A percentile compares a stretch with the other conserved stretches of the same genome.
Evolutionary conservation across 1,140 invertebrate genomes (phyloP).

Genomic region (Drosophila truncata): DNA sequence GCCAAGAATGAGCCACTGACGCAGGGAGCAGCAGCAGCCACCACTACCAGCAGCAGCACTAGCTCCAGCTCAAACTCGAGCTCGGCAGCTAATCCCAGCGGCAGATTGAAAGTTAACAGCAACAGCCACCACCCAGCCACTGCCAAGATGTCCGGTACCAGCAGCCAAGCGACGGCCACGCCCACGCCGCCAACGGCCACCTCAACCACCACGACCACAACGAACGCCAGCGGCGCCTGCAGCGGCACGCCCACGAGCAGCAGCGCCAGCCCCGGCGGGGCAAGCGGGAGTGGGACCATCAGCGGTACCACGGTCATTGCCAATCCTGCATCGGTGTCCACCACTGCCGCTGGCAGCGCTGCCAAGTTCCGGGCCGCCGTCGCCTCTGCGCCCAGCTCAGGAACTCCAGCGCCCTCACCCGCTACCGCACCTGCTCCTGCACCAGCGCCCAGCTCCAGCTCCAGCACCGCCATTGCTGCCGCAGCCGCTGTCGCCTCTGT

Average conservation of each 20-base stretch:
- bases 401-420: conserved; percentile 29
- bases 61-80: conserved; percentile 15
- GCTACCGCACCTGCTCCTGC: conserved; percentile 18
- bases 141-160: conserved; percentile 72
- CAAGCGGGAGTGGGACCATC: conserved; percentile 20
- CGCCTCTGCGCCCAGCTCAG: conserved; percentile 58
- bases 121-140: conserved; percentile 64
- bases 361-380: conserved; percentile 71
- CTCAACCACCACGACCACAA: conserved; percentile 51
- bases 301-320: conserved; percentile 37
- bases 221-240: conserved; percentile 37
- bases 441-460: conserved; percentile 27
- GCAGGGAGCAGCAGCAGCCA: conserved; percentile 27
- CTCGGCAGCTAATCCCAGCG: conserved; percentile 14
- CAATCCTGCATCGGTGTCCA: conserved; percentile 50
- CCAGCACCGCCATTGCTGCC: conserved; percentile 19
- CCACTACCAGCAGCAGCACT: conserved; percentile 5
- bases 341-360: conserved; percentile 57
- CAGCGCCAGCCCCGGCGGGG: conserved; percentile 25
- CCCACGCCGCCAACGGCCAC: conserved; percentile 53
- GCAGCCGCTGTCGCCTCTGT: conserved; percentile 9
- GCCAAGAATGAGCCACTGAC: conserved; percentile 71
- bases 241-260: conserved; percentile 25
- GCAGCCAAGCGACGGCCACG: conserved; percentile 55
- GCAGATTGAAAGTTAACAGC: conserved; percentile 73